These are phyloP conservation scores for Ictalurus punctatus DNA, from an alignment of 2,113 vertebrate species.

Conservation along the genomic window DNA sequence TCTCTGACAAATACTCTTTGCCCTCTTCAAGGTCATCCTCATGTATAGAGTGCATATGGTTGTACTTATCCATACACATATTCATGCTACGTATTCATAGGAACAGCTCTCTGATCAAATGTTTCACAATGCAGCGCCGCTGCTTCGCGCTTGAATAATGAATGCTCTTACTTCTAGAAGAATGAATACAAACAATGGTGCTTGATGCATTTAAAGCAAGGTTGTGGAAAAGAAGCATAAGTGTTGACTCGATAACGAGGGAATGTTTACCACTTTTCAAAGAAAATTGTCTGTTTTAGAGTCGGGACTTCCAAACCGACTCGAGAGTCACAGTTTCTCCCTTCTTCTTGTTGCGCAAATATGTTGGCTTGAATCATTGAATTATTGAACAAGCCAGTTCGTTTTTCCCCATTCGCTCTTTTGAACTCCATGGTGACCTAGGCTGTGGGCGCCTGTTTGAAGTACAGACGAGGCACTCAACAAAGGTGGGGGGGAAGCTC, in stretches of 20 bases:
- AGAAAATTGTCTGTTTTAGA: background rate
- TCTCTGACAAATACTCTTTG: conserved; percentile 50
- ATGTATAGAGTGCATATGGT: conserved; percentile 24
- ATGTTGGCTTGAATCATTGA: conserved; percentile 34
- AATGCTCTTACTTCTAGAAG: background rate
- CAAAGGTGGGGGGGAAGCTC: conserved; percentile 25
- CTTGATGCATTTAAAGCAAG: background rate
- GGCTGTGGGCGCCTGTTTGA: conserved; percentile 46
- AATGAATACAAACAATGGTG: background rate
- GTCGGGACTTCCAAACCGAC: background rate
- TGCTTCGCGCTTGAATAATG: background rate
- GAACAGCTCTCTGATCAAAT: conserved; percentile 4
- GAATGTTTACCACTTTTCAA: conserved; percentile 13
- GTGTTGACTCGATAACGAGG: background rate
- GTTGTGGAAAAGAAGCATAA: background rate
- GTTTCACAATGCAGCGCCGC: background rate
- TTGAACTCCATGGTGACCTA: conserved; percentile 53
- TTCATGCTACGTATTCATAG: conserved; percentile 11
- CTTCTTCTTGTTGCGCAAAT: conserved; percentile 16
- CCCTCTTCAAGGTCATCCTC: conserved; percentile 40
- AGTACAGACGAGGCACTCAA: conserved; percentile 39
- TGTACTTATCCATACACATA: conserved; percentile 30
- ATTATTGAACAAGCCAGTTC: conserved; percentile 52
- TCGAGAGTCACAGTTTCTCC: background rate
- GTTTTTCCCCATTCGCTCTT: conserved; percentile 29